Evolutionary conservation across 2,113 vertebrate genomes (phyloP).

Genomic region (Xiphophorus maculatus): DNA sequence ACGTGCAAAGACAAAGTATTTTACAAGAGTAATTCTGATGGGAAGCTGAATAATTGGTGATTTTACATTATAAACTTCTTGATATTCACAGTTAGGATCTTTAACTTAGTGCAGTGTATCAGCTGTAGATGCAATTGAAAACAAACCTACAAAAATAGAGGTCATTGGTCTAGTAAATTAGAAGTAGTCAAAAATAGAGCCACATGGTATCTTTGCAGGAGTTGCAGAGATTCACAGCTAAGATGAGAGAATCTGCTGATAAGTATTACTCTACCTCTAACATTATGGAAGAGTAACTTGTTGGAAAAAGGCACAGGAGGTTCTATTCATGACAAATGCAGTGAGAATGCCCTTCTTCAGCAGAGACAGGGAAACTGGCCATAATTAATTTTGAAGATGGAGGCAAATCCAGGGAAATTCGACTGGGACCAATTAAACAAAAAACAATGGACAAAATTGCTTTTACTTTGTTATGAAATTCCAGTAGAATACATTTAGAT

Average conservation of each 20-base stretch:
- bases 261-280: neutral
- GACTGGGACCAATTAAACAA: neutral
- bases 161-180: slow-evolving; percentile 15
- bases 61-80: too few relatives aligned
- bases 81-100: neutral
- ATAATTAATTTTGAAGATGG: neutral
- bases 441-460: neutral
- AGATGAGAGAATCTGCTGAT: too few relatives aligned
- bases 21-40: neutral
- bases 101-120: neutral
- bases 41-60: neutral
- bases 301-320: too few relatives aligned
- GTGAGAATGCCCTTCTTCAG: neutral
- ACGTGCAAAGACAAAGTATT: neutral
- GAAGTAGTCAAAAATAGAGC: slow-evolving; percentile 2
- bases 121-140: neutral
- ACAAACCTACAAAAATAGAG: neutral
- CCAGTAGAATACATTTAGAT: too few relatives aligned
- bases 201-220: too few relatives aligned
- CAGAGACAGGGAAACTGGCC: neutral
- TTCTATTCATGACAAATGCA: neutral
- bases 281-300: neutral
- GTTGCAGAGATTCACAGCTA: too few relatives aligned
- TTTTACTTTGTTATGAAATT: too few relatives aligned
- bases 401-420: neutral